These are phyloP conservation scores for Pao palembangensis DNA, from an alignment of 2,113 vertebrate species.

Conservation along the genomic window DNA sequence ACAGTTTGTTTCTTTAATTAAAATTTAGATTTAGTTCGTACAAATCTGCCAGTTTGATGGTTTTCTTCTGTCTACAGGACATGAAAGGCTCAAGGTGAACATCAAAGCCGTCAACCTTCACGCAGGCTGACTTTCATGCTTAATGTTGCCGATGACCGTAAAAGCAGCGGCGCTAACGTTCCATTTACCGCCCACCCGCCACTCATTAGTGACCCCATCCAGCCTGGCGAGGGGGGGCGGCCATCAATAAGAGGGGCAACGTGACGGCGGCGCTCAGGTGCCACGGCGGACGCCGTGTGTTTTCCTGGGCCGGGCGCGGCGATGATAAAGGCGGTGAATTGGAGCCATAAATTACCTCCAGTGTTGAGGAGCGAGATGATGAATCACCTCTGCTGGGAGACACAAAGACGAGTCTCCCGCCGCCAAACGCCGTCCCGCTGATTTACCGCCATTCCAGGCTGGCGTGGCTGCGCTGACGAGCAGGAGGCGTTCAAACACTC, in stretches of 20 bases:
- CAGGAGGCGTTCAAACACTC: slow-evolving; percentile 42
- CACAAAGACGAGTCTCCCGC: slow-evolving; percentile 47
- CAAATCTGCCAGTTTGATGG: too few species aligned
- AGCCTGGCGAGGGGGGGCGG: slow-evolving; percentile 6
- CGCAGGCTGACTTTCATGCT: neutral
- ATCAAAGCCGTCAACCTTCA: neutral
- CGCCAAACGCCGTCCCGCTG: slow-evolving; percentile 36
- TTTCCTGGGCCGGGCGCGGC: neutral
- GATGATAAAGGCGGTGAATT: slow-evolving; percentile 53
- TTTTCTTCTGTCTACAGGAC: too few species aligned
- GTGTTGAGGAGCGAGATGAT: slow-evolving; percentile 61
- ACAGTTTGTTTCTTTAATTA: too few species aligned
- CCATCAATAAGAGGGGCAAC: slow-evolving; percentile 20
- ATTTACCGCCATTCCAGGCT: slow-evolving; percentile 39
- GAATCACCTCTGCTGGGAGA: slow-evolving; percentile 62
- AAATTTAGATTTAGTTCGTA: too few species aligned
- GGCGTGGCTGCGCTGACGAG: slow-evolving; percentile 21
- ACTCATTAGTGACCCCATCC: slow-evolving; percentile 49
- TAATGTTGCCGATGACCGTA: neutral
- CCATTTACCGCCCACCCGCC: slow-evolving; percentile 25
- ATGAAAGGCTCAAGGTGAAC: too few species aligned
- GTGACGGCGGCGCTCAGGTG: slow-evolving; percentile 17
- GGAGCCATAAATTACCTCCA: slow-evolving; percentile 59
- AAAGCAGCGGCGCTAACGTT: slow-evolving; percentile 2
- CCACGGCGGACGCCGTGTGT: slow-evolving; percentile 10